Base-by-base conservation (phyloP, 2,888 invertebrate species). In the Didymodactylos carnosus region DNA sequence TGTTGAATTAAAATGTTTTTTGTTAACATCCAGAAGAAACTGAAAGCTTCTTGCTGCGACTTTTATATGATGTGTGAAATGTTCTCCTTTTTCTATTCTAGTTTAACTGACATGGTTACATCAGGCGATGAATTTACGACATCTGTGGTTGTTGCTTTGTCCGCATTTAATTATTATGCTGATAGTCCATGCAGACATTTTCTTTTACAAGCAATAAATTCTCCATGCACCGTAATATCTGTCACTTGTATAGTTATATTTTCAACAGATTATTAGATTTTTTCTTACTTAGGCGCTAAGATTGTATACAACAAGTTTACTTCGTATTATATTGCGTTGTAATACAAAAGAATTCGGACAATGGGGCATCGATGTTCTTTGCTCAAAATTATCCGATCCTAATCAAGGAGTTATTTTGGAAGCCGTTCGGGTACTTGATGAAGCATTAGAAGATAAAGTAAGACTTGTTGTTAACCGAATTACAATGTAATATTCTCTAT, bases 361-460 rank as follows among this genome's bases (percentile, higher is more conserved):
- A 29, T 97, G 95, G 94, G 90, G 92, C 29, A 87, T 95, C 76
- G 89, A 90, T 77, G 85, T 92, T 79, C 86, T 97, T 71, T 88
- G 92, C 27, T 88, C 88, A 73, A 92, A 93, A 84, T 86, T 95
- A 43, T 88, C 89, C 77, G 97, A 97, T 81, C 86, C 88, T 76
- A 90, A 90, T 75, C 88, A 88, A 76, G 87, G 89, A 49, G 90
- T 95, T 39, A 88, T 89, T 13, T 85, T 90, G 78, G 87, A 89
- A 14, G 92, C 94, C 8, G 85, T 93, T 73, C 87, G 88, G 77
- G 89, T 90, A 75, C 85, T 95, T 62, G 91, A 93, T 80, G 95
- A 95, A 85, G 91, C 93, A n/a, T 91, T 91, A 81, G 91, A 92
- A 83, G 88, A 92, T 77, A 88, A 89, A 80, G 90, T 90, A 79